Conservation (phyloP, 2,888 invertebrate species). For the Eupithecia vulgata region DNA sequence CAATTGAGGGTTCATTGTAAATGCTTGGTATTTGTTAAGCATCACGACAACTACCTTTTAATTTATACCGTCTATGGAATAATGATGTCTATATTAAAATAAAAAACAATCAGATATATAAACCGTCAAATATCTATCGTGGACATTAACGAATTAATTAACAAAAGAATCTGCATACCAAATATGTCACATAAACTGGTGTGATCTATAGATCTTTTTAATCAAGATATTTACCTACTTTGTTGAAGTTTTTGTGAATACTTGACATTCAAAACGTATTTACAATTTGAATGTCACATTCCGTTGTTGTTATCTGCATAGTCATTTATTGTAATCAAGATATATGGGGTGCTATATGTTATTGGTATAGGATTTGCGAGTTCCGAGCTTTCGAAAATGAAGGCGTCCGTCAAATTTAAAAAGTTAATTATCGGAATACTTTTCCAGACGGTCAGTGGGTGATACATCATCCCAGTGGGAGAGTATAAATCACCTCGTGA, state of each 20-base stretch:
- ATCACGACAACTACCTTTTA: background rate
- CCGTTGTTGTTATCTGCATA: constrained; percentile 4
- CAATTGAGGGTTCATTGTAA: constrained; percentile 22
- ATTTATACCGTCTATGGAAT: constrained; percentile 2
- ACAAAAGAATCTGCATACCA: constrained; percentile 17
- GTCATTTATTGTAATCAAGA: background rate
- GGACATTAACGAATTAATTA: constrained; percentile 25
- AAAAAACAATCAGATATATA: constrained; percentile 25
- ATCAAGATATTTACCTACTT: constrained; percentile 5
- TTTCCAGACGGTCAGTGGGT: constrained; percentile 65
- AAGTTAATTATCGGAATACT: constrained; percentile 82
- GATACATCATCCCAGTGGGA: constrained; percentile 78
- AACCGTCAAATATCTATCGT: constrained; percentile 21
- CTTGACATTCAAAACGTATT: background rate
- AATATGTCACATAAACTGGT: constrained; percentile 19
- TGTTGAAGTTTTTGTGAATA: background rate
- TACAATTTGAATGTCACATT: background rate
- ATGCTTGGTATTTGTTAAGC: constrained; percentile 5
- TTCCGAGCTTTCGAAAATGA: constrained; percentile 60
- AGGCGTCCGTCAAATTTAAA: constrained; percentile 81
- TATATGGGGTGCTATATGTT: background rate
- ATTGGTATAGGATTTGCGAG: constrained; percentile 4
- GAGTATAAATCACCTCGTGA: constrained; percentile 81
- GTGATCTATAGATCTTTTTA: constrained; percentile 26
- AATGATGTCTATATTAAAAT: constrained; percentile 20